Base-by-base conservation (phyloP, 2,113 vertebrate genomes). In the Notechis scutatus region DNA sequence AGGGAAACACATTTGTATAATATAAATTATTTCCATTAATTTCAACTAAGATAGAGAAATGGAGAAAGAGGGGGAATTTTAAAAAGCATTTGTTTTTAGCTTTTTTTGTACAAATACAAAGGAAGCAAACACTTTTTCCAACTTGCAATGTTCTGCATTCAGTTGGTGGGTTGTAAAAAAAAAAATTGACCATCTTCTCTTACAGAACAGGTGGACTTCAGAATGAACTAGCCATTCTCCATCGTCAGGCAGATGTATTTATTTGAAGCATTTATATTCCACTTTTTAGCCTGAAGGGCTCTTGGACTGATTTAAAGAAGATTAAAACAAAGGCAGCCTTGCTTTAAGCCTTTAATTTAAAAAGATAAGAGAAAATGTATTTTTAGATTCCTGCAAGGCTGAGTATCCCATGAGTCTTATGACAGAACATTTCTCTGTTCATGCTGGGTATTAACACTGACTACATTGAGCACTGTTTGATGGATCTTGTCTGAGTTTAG, bases 341-440 rank as follows among this genome's bases (percentile, higher is more conserved):
- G 69, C 69, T 74, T 74, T 7, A 39, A 15, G 69, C 69, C 0
- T 39, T 74, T 34, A 34, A 39, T 34, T 74, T 74, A 20, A 74
- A 74, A 74, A 74, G 29, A 74, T 34, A 74, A 74, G n/a, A 74
- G n/a, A 39, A 74, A 34, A 90, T 64, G 45, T 90, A 85, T 61
- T 95, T 95, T 96, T 93, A 91, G 88, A 91, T 96, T 95, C 95
- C 95, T 94, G 29, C 0, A 3, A 91, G 94, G 57, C 92, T 95
- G 47, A 1, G 20, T 87, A 91, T 93, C 95, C 93, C 94, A 55
- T 0, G 81, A 91, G 94, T 87, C 95, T 95, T 87, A n/a, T 96
- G 95, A 96, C 55, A 61, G 52, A 93, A 74, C 86, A 89, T 0
- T 59, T 94, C 89, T 92, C 90, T 92, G 5, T 45, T 91, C 89